Evolutionary conservation across 1,140 invertebrate species (phyloP), one percentile per base, ranked within the genome.

Genomic region (Leptinotarsa defecta): DNA sequence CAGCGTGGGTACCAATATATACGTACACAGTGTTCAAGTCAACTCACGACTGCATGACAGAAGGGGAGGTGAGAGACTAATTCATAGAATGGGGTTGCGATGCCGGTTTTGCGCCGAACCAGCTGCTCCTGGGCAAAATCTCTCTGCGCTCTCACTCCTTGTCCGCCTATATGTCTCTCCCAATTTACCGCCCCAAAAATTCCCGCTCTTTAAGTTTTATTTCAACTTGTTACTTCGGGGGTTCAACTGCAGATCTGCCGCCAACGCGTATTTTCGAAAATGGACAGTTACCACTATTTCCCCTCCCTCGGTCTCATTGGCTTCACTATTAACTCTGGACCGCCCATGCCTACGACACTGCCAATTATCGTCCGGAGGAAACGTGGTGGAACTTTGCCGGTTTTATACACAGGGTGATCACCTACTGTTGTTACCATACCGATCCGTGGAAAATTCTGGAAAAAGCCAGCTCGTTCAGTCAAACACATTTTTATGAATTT

Each of bases 61-160:
- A 49, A 71, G 70, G 49, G 70, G 52, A 57, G 49, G 52, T 71
- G 52, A 71, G 52, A 71, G 70, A 71, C 70, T 71, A 71, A 57
- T 71, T 71, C 70, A 71, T 61, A 71, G 70, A 71, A 71, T 61
- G 52, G 70, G 70, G 70, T 61, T 71, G 70, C 70, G 70, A 71
- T 71, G 70, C 70, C 70, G 70, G 70, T 71, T 71, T 71, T 71
- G 70, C 70, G 70, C 70, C 24, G 61, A 19, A 48, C 70, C 19
- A 52, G 49, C 70, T 71, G 70, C 70, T 71, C 70, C 70, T 71
- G 70, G 70, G 70, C 57, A 71, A 34, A 71, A 13, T 71, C 52
- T 71, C 70, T 71, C 57, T 24, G 49, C 49, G 43, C 52, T 57
- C 70, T 71, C 70, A 63, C 49, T 71, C 70, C 70, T 71, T 71